These are phyloP conservation scores for Anisognathus igniventris DNA, from an alignment of 2,797 vertebrate genomes.

Conservation along the genomic window DNA sequence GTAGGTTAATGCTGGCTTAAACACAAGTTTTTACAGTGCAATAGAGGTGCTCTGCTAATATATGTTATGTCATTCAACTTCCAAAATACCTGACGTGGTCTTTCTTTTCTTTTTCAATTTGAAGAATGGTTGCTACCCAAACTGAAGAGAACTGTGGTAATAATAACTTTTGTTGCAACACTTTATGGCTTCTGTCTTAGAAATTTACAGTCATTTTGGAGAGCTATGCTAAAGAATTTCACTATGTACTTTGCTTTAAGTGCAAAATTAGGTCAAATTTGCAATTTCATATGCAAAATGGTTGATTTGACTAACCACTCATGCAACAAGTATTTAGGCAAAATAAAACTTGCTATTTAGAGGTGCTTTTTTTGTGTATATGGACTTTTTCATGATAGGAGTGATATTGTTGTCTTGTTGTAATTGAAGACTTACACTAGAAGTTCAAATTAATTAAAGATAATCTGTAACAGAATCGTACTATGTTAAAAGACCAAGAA, in stretches of 20 bases:
- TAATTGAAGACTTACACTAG: not conserved
- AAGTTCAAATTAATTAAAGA: not conserved
- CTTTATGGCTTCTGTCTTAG: not conserved
- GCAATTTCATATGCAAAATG: not conserved
- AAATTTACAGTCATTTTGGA: not conserved
- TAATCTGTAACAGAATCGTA: not conserved
- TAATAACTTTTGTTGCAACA: not conserved
- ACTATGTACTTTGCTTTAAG: not conserved
- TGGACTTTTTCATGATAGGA: not conserved
- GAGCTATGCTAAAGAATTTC: not conserved
- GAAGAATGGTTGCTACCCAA: not conserved
- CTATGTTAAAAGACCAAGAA: not conserved
- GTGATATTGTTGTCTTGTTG: not conserved
- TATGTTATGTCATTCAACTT: not conserved
- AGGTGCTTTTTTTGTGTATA: not conserved
- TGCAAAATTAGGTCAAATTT: not conserved
- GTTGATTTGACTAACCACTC: not conserved
- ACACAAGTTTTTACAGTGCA: not conserved
- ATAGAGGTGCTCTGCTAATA: not conserved
- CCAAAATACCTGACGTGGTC: not conserved
- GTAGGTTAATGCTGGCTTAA: conserved; percentile 35
- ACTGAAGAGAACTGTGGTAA: not conserved
- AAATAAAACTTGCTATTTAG: not conserved
- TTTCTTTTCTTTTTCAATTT: not conserved
- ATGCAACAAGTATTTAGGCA: not conserved